A percentile compares a stretch with the other conserved stretches of the same genome.
phyloP scores from a whole-genome alignment of 2,888 invertebrate species.

The Nymphalis c-album region DNA sequence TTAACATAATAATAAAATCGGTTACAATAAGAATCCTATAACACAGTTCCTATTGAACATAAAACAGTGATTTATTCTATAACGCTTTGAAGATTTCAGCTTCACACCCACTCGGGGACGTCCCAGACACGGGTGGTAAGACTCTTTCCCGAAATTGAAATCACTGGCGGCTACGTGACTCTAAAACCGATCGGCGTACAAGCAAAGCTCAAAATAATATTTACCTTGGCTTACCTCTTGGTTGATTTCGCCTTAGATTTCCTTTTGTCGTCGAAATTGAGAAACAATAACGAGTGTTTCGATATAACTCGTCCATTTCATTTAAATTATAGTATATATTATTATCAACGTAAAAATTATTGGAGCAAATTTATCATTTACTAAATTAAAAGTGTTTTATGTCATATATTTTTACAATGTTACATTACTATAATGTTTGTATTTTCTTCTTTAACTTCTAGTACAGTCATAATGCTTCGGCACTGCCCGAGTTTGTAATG shows the following conservation, averaged over 20 bases:
- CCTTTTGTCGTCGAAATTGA: constrained; percentile 68
- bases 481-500: background rate
- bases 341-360: too few relatives aligned
- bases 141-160: constrained; percentile 68
- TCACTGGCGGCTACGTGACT: constrained; percentile 71
- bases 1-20: too few relatives aligned
- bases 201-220: constrained; percentile 69
- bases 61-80: constrained; percentile 20
- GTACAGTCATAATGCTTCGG: constrained; percentile 8
- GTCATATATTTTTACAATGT: background rate
- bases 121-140: constrained; percentile 53
- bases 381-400: background rate
- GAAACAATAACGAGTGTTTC: constrained; percentile 38
- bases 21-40: background rate
- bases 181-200: constrained; percentile 64
- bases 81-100: constrained; percentile 15
- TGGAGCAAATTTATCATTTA: too few relatives aligned
- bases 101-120: constrained; percentile 41
- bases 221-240: constrained; percentile 63
- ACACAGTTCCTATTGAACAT: constrained; percentile 10
- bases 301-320: background rate
- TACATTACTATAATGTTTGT: background rate
- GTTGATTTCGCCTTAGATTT: constrained; percentile 49
- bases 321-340: too few relatives aligned
- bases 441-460: background rate